phyloP scores from a whole-genome alignment of 2,888 invertebrate genomes.

The Notocelia uddmanniana region DNA sequence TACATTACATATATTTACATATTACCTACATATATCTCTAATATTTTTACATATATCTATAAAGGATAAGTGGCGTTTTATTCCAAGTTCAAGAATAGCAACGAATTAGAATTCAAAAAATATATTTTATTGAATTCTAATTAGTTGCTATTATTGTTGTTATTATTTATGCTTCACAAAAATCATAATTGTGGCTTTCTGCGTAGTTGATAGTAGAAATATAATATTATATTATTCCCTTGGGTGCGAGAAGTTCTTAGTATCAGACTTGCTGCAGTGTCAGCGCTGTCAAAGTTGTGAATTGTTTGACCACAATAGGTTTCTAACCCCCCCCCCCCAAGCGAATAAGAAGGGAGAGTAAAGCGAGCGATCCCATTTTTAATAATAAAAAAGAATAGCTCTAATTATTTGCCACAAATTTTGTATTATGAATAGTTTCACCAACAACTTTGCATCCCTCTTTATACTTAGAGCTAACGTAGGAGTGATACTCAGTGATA shows the following conservation, averaged over 20 bases:
- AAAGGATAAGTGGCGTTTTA: too few species aligned
- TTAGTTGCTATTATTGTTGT: too few species aligned
- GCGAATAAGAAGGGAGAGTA: too few species aligned
- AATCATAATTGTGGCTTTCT: not conserved
- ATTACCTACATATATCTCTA: too few species aligned
- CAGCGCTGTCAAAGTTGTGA: constrained; percentile 30
- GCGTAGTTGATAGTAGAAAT: not conserved
- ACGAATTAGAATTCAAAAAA: too few species aligned
- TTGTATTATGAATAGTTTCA: constrained; percentile 30
- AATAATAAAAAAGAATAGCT: too few species aligned
- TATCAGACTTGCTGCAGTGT: not conserved
- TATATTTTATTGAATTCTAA: too few species aligned
- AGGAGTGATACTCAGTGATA: not conserved
- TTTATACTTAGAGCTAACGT: not conserved
- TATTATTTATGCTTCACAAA: not conserved
- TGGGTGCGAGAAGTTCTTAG: constrained; percentile 15
- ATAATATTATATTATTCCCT: not conserved
- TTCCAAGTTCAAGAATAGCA: too few species aligned
- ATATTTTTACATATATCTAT: too few species aligned
- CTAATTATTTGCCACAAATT: constrained; percentile 28
- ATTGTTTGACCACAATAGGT: constrained; percentile 34
- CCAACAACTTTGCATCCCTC: constrained; percentile 5
- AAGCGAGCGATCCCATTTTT: too few species aligned
- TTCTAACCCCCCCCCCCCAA: constrained; percentile 42
- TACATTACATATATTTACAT: too few species aligned